Base-by-base conservation (phyloP, 53 echinoderm and acorn worm species). In the Mesocentrotus franciscanus region DNA sequence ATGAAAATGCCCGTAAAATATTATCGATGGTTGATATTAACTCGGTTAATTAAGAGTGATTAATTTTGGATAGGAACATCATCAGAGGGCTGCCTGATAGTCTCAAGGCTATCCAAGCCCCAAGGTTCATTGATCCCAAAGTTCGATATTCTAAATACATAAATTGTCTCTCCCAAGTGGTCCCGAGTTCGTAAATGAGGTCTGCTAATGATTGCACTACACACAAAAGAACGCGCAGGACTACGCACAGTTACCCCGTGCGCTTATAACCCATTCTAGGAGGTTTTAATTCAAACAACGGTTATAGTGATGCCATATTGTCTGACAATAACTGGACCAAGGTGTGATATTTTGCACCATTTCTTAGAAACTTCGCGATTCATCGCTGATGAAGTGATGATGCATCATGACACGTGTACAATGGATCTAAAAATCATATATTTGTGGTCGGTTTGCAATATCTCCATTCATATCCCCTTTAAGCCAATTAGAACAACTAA, bases 91-190 rank as follows among this genome's bases (percentile, higher is more conserved):
- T 33, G 32, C 33, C 33, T 8, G 8, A 20, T 81, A 39, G 81
- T 81, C 81, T 81, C 39, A 81, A 81, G 81, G 36, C 42, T 81
- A 27, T 11, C 81, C 22, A 42, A 22, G 81, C 36, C 81, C 22
- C 34, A 81, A 42, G 81, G 81, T 81, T 42, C 81, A 81, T 81
- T 42, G 81, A 81, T 81, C 36, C 17, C 76, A 11, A 39, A 81
- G 42, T 22, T 81, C 81, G 81, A 81, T 81, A 81, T 33, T 36
- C 81, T 81, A 20, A 81, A 81, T 81, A 81, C 81, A 81, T 81
- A 42, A 81, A 81, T 81, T 81, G 81, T 81, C 81, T 81, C 42
- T 81, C 9, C 81, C 81, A 1, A 81, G 81, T 17, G 79, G 39
- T 79, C 79, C 36, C 79, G 35, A 79, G 36, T 20, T 71, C 26